phyloP scores from a whole-genome alignment of 2,113 vertebrate genomes.

The Hydrochoerus hydrochaeris region DNA sequence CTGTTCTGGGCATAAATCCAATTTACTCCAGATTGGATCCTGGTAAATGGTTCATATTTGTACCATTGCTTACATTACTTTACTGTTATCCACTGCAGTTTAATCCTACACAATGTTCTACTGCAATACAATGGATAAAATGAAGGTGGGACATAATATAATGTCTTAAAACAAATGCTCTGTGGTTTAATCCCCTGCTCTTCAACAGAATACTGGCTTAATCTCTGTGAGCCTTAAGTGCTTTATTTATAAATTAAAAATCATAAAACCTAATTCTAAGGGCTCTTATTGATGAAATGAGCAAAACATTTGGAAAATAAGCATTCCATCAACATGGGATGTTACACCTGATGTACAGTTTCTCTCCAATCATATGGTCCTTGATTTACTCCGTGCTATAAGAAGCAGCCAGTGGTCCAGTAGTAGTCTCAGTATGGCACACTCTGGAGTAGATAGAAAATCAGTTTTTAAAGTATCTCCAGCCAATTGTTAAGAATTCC shows the following conservation, averaged over 20 bases:
- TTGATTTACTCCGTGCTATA: neutral
- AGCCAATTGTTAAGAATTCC: neutral
- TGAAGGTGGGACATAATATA: neutral
- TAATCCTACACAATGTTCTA: neutral
- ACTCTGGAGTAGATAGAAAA: neutral
- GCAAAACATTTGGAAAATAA: neutral
- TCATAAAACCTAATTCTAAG: neutral
- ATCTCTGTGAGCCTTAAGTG: neutral
- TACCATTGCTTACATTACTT: neutral
- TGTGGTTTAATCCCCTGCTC: neutral
- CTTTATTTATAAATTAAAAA: neutral
- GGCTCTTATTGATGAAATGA: neutral
- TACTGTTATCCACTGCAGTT: neutral
- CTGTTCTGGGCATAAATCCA: neutral
- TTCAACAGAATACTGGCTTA: neutral
- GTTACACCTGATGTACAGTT: neutral
- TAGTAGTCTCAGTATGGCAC: neutral
- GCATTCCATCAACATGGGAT: neutral
- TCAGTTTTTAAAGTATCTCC: neutral
- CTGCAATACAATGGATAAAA: neutral
- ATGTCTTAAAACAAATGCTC: neutral
- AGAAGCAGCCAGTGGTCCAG: neutral
- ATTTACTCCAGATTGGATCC: neutral
- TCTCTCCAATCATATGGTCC: neutral
- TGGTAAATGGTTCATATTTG: neutral